Conservation (phyloP, 2,797 vertebrate species). For the Spinus pinus region DNA sequence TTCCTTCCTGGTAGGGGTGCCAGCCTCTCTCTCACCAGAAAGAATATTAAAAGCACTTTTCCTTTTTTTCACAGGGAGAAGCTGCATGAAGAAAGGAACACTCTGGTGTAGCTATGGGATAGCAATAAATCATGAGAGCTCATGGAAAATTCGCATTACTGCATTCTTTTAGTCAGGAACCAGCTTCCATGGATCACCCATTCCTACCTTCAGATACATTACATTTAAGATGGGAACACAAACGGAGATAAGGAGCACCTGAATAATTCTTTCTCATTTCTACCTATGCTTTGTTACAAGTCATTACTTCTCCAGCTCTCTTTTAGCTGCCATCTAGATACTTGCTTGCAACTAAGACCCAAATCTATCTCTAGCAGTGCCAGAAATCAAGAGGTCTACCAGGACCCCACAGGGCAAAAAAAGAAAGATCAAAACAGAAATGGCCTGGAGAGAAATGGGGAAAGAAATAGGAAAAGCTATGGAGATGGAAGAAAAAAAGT, state of each 20-base stretch:
- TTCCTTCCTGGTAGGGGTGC: not conserved
- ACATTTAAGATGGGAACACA: not conserved
- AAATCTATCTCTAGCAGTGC: not conserved
- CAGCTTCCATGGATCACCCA: not conserved
- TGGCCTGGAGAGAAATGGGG: not conserved
- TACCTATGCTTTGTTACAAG: not conserved
- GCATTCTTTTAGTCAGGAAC: not conserved
- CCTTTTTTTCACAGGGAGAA: not conserved
- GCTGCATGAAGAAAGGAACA: not conserved
- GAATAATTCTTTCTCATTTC: not conserved
- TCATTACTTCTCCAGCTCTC: not conserved
- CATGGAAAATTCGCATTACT: not conserved
- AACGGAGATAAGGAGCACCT: not conserved
- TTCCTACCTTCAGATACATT: not conserved
- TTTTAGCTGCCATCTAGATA: not conserved
- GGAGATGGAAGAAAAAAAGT: not conserved
- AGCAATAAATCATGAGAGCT: constrained; percentile 5
- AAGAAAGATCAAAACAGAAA: not conserved
- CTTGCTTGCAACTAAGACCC: not conserved
- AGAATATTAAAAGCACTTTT: constrained; percentile 24
- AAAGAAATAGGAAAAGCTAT: not conserved
- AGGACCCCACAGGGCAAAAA: not conserved
- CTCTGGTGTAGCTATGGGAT: not conserved
- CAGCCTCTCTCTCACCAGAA: not conserved
- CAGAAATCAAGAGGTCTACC: not conserved